Conservation (phyloP, 2,797 vertebrate genomes). For the Gambusia yucatana region DNA sequence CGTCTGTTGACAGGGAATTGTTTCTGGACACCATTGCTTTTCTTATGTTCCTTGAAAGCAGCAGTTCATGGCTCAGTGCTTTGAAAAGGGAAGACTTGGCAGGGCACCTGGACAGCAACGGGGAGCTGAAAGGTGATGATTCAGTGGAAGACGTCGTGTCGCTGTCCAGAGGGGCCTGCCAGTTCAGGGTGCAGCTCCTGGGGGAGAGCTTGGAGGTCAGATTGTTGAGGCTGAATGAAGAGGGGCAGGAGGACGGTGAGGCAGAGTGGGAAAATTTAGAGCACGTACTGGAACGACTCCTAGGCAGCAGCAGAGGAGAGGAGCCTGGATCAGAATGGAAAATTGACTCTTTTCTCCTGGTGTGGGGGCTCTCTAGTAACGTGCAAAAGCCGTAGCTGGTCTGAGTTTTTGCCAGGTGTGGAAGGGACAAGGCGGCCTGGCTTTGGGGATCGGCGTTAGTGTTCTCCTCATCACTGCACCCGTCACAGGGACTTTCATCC, state of each 20-base stretch:
- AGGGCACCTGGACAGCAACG: conserved; percentile 79
- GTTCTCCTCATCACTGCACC: conserved; percentile 82
- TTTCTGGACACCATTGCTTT: conserved; percentile 82
- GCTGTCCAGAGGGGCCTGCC: conserved; percentile 83
- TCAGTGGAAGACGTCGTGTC: conserved; percentile 87
- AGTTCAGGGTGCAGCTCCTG: conserved; percentile 67
- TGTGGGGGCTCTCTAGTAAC: conserved; percentile 93
- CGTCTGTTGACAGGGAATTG: conserved; percentile 90
- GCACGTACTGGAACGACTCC: conserved; percentile 80
- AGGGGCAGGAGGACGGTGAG: conserved; percentile 61
- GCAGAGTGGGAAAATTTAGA: conserved; percentile 57
- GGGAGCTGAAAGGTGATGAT: conserved; percentile 86
- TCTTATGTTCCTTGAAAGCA: conserved; percentile 79
- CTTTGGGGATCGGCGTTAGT: conserved; percentile 89
- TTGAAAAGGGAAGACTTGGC: conserved; percentile 81
- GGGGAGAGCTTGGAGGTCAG: conserved; percentile 74
- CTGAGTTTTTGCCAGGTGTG: conserved; percentile 83
- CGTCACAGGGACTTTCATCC: conserved; percentile 79
- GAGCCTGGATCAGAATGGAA: conserved; percentile 82
- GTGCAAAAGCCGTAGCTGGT: conserved; percentile 95
- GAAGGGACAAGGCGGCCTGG: conserved; percentile 85
- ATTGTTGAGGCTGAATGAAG: conserved; percentile 78
- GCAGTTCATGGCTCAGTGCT: conserved; percentile 84
- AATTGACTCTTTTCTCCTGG: conserved; percentile 91
- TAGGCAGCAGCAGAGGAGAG: conserved; percentile 78